A percentile compares a stretch with the other conserved stretches of the same genome.
phyloP scores from a whole-genome alignment of 1,140 invertebrate genomes.

The Chelonus insularis region DNA sequence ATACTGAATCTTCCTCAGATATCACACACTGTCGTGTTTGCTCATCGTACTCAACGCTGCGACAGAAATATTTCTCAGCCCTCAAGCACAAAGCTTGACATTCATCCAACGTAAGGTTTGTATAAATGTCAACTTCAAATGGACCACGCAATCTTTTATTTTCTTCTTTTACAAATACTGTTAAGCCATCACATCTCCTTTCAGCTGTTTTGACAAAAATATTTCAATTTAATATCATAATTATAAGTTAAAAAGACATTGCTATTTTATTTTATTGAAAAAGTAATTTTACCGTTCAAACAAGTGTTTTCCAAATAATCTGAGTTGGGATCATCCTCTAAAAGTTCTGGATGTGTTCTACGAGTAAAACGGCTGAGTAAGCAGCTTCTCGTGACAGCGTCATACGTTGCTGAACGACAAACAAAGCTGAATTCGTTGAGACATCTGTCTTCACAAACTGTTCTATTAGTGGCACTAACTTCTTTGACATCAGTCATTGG shows the following conservation, averaged over 20 bases:
- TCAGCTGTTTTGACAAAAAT: constrained; percentile 64
- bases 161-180: constrained; percentile 86
- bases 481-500: constrained; percentile 79
- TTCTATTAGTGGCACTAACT: constrained; percentile 77
- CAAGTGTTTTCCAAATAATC: constrained; percentile 92
- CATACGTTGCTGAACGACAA: constrained; percentile 83
- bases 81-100: constrained; percentile 79
- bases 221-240: neutral
- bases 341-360: constrained; percentile 79
- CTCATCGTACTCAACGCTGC: constrained; percentile 88
- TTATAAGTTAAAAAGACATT: constrained; percentile 3
- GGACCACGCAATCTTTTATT: constrained; percentile 84
- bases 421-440: constrained; percentile 86
- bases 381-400: constrained; percentile 75
- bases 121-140: constrained; percentile 84
- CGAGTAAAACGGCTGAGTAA: constrained; percentile 79
- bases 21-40: constrained; percentile 81
- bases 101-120: constrained; percentile 81
- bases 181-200: constrained; percentile 79
- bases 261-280: constrained; percentile 9
- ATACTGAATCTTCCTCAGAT: constrained; percentile 86
- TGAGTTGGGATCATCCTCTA: constrained; percentile 81
- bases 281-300: constrained; percentile 71
- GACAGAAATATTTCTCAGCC: constrained; percentile 84
- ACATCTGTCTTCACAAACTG: constrained; percentile 88